Base-by-base conservation (phyloP, 64 coral and sea anemone species). In the Actinia equina region DNA sequence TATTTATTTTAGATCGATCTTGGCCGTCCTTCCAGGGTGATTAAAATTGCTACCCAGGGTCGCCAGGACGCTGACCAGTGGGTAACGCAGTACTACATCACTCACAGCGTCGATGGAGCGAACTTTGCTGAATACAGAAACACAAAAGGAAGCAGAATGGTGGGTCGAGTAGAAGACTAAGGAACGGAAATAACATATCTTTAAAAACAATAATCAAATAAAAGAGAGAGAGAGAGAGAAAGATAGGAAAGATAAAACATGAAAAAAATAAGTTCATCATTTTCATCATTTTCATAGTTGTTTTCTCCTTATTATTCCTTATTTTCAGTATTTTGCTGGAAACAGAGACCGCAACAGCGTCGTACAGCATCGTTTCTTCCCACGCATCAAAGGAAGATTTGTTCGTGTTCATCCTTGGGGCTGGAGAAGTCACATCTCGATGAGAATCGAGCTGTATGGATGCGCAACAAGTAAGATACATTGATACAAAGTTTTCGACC, bases 261-360 rank as follows among this genome's bases (percentile, higher is more conserved):
- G 1, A 23, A 37, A 84, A 22, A 3, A 70, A 65, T 41, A 0
- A 17, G 80, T 18, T 18, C 0, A 27, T 15, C 22, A 14, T 67
- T 82, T 10, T 78, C 15, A 6, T 49, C 1, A 0, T 4, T 49
- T 49, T 49, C 7, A 49, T 49, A 2, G 82, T 85, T 57, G 2
- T 57, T 57, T 13, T 7, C 2, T 57, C n/a, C n/a, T n/a, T n/a
- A n/a, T n/a, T 57, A 17, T 20, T 9, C 59, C 41, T 20, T 90
- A 13, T 88, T 37, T 86, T 88, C 63, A 96, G 91, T 96, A 96
- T 64, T 92, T 96, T 45, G 57, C 43, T 52, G 94, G 86, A 6
- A 96, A 96, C 45, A 88, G 74, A 77, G 94, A 95, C 89, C 86
- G 90, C 82, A 95, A 95, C 18, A 89, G 89, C 19, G 70, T 95